Base-by-base conservation (phyloP, 2,113 vertebrate genomes). In the Tupaia chinensis region DNA sequence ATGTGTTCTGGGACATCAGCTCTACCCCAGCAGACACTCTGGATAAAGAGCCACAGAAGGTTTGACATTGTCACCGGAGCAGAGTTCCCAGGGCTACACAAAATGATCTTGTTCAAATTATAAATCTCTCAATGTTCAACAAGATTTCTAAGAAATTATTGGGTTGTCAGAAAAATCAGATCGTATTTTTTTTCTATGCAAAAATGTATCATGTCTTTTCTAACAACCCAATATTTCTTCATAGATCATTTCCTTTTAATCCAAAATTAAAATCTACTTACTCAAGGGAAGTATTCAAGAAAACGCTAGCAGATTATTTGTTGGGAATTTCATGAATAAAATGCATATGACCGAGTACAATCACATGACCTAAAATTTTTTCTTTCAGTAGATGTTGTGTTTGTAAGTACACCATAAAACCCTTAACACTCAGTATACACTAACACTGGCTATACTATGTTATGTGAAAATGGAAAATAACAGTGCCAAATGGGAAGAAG, bases 181-280 rank as follows among this genome's bases (percentile, higher is more conserved):
- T 44, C 44, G 44, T 44, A 44, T 4, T 44, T 44, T 44, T 44
- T 44, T 44, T 44, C 44, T 44, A 44, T 44, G 44, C 44, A 44
- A 44, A 44, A 44, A 44, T 44, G 44, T 44, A 44, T 44, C 44
- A 44, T 44, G 44, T 44, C 44, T 44, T 44, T 44, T 44, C 44
- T 44, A 44, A 44, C 44, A 44, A 44, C 44, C 44, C 44, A 44
- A 44, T 44, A 44, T 78, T 93, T 95, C 81, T 89, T 95, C 84
- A 94, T 0, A 90, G 11, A 84, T 14, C 53, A 91, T 63, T 91
- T 95, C 44, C 76, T 97, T 95, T 94, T 89, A 60, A 93, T 66
- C 60, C 69, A 94, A 58, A 97, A 95, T 68, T 76, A 93, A 74
- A 93, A 96, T 82, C 65, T 86, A 56, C 70, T 89, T 84, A 91